Percentiles rank a stretch among this genome's conserved stretches.
These are phyloP conservation scores for Naso thynnoides DNA, from an alignment of 2,797 vertebrate species.

Conservation along the genomic window DNA sequence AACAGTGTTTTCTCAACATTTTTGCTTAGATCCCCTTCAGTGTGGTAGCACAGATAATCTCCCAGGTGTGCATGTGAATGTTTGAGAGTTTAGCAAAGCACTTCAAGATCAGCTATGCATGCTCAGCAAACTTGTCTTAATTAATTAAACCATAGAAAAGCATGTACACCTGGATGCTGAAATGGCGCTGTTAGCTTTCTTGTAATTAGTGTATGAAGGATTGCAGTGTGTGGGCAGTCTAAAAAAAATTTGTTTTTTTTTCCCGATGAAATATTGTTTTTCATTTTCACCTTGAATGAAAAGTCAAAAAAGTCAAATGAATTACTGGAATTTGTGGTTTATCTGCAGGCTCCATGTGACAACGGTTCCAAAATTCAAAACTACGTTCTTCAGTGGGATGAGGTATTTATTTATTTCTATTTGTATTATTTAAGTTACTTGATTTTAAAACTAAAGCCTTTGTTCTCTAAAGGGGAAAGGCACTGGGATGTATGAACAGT, in stretches of 20 bases:
- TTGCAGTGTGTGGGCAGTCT: too few relatives aligned
- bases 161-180: too few relatives aligned
- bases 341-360: conserved; percentile 91
- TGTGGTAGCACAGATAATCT: conserved; percentile 17
- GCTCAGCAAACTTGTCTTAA: conserved; percentile 19
- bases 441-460: conserved; percentile 7
- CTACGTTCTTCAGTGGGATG: conserved; percentile 96
- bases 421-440: not conserved
- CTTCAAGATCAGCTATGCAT: conserved; percentile 1
- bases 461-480: conserved; percentile 90
- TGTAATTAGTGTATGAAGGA: conserved; percentile 2
- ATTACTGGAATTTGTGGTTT: not conserved
- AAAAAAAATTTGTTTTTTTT: not conserved
- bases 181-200: conserved; percentile 7
- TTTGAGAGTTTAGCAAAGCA: not conserved
- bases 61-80: conserved; percentile 20
- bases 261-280: not conserved
- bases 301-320: too few relatives aligned
- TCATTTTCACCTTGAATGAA: not conserved
- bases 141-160: conserved; percentile 6
- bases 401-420: conserved; percentile 82
- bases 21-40: not conserved
- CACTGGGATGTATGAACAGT: conserved; percentile 91
- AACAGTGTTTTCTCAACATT: not conserved
- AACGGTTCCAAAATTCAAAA: conserved; percentile 97